phyloP scores from a whole-genome alignment of 2,888 invertebrate genomes.

The Caenorhabditis panamensis region DNA sequence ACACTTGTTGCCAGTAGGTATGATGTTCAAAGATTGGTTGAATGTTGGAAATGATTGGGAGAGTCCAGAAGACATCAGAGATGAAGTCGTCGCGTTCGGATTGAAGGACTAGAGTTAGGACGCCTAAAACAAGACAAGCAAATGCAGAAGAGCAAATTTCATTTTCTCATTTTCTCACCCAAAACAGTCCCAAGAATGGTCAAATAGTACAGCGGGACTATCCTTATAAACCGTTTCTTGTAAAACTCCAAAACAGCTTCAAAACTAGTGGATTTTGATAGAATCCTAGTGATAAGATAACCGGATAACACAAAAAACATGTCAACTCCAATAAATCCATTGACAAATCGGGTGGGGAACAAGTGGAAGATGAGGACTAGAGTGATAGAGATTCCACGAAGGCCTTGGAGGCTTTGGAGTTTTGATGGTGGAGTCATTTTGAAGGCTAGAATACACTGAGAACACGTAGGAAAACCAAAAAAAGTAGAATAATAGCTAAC shows the following conservation, averaged over 20 bases:
- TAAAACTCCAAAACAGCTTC: conserved; percentile 32
- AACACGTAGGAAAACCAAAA: background rate
- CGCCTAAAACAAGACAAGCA: background rate
- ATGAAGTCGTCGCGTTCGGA: conserved; percentile 36
- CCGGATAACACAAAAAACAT: conserved; percentile 66
- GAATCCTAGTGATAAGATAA: conserved; percentile 51
- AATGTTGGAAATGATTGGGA: conserved; percentile 37
- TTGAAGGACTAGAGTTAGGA: conserved; percentile 29
- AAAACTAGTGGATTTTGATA: conserved; percentile 16
- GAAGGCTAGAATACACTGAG: background rate
- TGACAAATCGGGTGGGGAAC: conserved; percentile 40
- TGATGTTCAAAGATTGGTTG: conserved; percentile 54
- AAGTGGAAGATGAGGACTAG: conserved; percentile 56
- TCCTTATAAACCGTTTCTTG: conserved; percentile 46
- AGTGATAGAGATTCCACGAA: conserved; percentile 46
- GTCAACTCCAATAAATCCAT: conserved; percentile 64
- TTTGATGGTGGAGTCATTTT: conserved; percentile 1
- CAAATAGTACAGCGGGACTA: conserved; percentile 55
- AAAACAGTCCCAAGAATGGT: conserved; percentile 20
- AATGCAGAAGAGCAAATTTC: no score
- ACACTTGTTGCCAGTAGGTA: conserved; percentile 54
- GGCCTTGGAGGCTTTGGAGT: conserved; percentile 54
- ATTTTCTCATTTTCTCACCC: background rate
- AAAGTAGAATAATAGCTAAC: background rate
- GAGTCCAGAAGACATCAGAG: conserved; percentile 34